phyloP scores from a whole-genome alignment of 1,140 invertebrate genomes.

The Panagrolaimus sp. region DNA sequence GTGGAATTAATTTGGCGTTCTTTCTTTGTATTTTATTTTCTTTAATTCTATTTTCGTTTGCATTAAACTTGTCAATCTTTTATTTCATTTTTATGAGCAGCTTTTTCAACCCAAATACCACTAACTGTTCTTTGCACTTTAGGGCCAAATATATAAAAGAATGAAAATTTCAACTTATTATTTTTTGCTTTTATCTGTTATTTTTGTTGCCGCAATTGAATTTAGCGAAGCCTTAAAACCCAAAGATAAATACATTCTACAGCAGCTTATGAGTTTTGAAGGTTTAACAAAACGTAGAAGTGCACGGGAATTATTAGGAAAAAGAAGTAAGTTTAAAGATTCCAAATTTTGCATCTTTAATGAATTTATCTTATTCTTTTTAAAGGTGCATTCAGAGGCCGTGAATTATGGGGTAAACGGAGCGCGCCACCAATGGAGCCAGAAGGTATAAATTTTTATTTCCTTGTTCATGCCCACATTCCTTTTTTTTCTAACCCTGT shows the following conservation, averaged over 20 bases:
- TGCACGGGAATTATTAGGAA: slow-evolving; percentile 13
- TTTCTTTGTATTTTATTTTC: too few relatives aligned
- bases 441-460: background rate
- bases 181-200: background rate
- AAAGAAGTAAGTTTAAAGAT: slow-evolving; percentile 2
- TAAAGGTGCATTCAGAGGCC: slow-evolving; percentile 8
- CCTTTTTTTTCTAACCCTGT: too few relatives aligned
- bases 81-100: too few relatives aligned
- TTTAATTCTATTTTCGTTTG: too few relatives aligned
- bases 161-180: too few relatives aligned
- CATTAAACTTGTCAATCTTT: too few relatives aligned
- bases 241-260: background rate
- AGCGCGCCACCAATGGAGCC: background rate
- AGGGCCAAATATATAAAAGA: too few relatives aligned
- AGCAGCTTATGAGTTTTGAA: slow-evolving; percentile 4
- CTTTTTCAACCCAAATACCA: too few relatives aligned
- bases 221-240: background rate
- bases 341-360: background rate
- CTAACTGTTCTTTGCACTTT: too few relatives aligned
- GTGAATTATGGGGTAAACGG: slow-evolving; percentile 16
- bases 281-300: slow-evolving; percentile 10
- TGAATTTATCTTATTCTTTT: slow-evolving; percentile 5
- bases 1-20: too few relatives aligned
- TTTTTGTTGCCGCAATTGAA: slow-evolving; percentile 6
- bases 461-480: background rate